Conservation (phyloP, 2,888 invertebrate species). For the Agonopterix subpropinquella region DNA sequence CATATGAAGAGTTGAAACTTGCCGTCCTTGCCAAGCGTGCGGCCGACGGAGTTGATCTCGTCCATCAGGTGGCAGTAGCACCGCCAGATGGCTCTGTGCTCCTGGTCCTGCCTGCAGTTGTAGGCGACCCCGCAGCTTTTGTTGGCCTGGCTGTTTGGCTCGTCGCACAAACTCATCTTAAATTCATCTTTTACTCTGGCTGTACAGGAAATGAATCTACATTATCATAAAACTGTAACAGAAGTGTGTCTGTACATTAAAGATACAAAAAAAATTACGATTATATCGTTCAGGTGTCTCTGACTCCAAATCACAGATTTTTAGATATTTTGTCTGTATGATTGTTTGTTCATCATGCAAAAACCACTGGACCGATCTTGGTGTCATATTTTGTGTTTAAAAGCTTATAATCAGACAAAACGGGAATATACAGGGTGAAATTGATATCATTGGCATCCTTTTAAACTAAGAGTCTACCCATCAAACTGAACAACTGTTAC, state of each 20-base stretch:
- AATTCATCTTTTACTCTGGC: conserved; percentile 89
- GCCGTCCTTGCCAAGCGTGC: conserved; percentile 95
- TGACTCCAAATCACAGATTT: no score
- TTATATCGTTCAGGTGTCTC: no score
- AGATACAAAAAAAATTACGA: no score
- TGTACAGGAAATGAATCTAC: conserved; percentile 36
- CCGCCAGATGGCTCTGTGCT: conserved; percentile 85
- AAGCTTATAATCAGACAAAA: no score
- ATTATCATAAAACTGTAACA: neutral
- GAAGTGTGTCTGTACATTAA: neutral
- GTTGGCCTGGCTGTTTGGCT: conserved; percentile 49
- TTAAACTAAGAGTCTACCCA: no score
- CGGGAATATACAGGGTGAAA: no score
- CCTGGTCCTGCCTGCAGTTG: conserved; percentile 65
- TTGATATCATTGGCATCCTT: no score
- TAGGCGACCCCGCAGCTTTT: conserved; percentile 55
- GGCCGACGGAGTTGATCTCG: conserved; percentile 89
- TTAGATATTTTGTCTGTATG: no score
- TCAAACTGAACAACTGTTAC: no score
- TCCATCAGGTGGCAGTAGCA: conserved; percentile 93
- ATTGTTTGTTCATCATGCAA: no score
- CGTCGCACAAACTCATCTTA: conserved; percentile 82
- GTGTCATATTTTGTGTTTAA: no score
- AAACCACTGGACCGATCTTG: no score
- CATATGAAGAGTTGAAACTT: conserved; percentile 98